phyloP scores from a whole-genome alignment of 2,113 vertebrate species.

The Haemorhous mexicanus region DNA sequence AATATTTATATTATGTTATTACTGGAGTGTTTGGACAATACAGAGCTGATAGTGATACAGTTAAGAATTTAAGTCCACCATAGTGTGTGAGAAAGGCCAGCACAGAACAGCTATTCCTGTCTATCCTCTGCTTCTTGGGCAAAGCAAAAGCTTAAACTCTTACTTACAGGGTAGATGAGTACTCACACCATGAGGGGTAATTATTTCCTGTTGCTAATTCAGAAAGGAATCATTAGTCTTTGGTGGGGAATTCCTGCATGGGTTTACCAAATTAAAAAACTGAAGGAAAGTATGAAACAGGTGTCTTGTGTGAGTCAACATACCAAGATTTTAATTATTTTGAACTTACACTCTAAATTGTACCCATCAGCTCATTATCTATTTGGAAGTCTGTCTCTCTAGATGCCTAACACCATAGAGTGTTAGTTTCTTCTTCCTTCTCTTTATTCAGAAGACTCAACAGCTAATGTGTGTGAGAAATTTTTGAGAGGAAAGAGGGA shows the following conservation, averaged over 20 bases:
- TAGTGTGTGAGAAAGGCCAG: neutral
- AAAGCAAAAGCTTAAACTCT: neutral
- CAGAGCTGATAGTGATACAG: neutral
- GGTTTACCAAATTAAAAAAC: neutral
- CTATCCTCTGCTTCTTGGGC: neutral
- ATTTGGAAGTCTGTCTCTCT: neutral
- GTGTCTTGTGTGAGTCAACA: neutral
- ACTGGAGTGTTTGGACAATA: neutral
- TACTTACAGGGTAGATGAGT: neutral
- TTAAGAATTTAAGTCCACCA: neutral
- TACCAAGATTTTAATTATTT: neutral
- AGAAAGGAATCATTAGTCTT: neutral
- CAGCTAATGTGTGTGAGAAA: neutral
- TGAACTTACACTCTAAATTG: neutral
- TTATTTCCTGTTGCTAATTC: neutral
- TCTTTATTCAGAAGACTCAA: neutral
- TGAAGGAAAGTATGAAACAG: neutral
- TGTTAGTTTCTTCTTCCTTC: neutral
- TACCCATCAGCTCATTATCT: neutral
- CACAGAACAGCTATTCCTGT: neutral
- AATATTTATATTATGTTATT: neutral
- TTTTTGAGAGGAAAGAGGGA: neutral
- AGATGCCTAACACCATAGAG: rapidly evolving
- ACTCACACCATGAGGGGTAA: neutral
- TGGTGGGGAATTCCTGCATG: neutral